Evolutionary conservation across 2,888 invertebrate genomes (phyloP), one percentile per base, ranked within the genome.

Genomic region (Zonitis immaculata): DNA sequence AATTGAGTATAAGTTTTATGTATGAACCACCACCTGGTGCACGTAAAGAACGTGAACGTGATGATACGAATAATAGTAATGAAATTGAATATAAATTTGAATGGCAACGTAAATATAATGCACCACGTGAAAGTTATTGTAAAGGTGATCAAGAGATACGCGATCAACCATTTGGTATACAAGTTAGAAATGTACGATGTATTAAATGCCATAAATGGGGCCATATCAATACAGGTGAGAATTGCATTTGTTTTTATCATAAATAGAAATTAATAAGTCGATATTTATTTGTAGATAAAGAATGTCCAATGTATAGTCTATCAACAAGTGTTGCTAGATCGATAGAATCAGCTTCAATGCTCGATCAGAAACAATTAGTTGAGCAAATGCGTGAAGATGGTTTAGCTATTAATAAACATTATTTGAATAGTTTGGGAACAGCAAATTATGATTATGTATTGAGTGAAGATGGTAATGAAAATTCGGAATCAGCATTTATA

Each of bases 121-220:
- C 99, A 5, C 99, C 99, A 0, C 82, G 99, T 74, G 99, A 99
- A 78, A 95, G 95, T 67, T 98, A 95, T 74, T 96, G 97, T 68
- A 97, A 97, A 75, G 95, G 95, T 14, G 95, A 99, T 73, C 94
- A 95, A 59, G 94, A 95, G 75, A 98, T 99, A 67, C 82, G 94
- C 54, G 99, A 99, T 78, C 97, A 98, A 75, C 98, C 98, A 0
- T 98, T 98, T 81, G 98, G 98, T 30, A 98, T 98, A 67, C 87
- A 95, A 77, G 96, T 97, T 2, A 80, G 96, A 49, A 96, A 99
- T 79, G 98, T 99, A 0, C 83, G 98, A 27, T 99, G 99, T 70
- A 95, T 99, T 54, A 98, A 98, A 75, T 99, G 99, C 71, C 95
- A 97, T 73, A 96, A 96, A 73, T 99, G 98, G 98, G 99, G 99